Percentiles rank a stretch among this genome's conserved stretches.
phyloP scores from a whole-genome alignment of 2,888 invertebrate genomes.

The Drosophila meridiana region DNA sequence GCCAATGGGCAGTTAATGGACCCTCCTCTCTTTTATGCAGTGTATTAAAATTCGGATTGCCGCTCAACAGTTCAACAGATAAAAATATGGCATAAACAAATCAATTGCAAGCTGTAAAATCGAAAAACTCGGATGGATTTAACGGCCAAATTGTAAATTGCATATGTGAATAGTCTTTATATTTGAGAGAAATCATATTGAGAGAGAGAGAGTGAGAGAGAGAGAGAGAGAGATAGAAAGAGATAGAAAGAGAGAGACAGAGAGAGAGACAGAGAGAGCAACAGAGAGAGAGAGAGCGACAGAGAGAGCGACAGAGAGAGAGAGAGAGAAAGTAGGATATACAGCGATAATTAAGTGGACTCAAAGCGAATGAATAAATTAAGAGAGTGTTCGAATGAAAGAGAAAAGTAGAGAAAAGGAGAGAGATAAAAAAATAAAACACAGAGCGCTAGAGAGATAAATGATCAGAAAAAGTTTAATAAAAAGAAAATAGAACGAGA shows the following conservation, averaged over 20 bases:
- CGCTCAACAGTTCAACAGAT: constrained; percentile 14
- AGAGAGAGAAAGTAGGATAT: neutral
- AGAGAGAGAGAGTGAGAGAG: neutral
- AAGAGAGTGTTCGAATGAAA: no score
- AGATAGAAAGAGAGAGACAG: neutral
- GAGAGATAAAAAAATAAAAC: neutral
- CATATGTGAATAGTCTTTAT: neutral
- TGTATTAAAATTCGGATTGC: constrained; percentile 32
- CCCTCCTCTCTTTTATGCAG: constrained; percentile 39
- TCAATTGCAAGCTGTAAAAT: constrained; percentile 49
- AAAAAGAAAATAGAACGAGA: no score
- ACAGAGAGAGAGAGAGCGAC: neutral
- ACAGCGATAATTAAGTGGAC: no score
- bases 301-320: neutral
- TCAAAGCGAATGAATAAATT: no score
- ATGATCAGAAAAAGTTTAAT: no score
- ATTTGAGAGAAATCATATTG: neutral
- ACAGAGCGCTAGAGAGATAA: no score
- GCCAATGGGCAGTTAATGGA: constrained; percentile 37
- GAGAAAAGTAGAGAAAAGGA: no score
- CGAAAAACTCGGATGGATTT: neutral
- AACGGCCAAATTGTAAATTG: neutral
- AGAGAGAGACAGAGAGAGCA: neutral
- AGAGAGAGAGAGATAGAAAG: neutral
- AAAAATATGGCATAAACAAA: constrained; percentile 52